A percentile compares a stretch with the other conserved stretches of the same genome.
These are phyloP conservation scores for Polypedilum pembai DNA, from an alignment of 1,140 invertebrate genomes.

Conservation along the genomic window DNA sequence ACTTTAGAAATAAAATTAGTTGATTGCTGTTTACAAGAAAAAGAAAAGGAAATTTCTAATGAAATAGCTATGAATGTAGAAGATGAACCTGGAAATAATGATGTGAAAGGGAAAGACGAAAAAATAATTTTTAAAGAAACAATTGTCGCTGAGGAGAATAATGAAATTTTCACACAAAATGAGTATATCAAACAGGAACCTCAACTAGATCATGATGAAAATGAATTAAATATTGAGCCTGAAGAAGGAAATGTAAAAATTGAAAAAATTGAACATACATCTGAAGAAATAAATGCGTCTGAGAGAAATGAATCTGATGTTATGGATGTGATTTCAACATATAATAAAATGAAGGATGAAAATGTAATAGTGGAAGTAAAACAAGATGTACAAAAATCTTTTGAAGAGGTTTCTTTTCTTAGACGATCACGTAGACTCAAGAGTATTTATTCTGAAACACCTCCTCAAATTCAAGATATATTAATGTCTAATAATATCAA, in stretches of 20 bases:
- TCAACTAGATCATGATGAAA: conserved; percentile 25
- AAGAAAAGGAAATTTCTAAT: background rate
- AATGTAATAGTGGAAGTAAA: conserved; percentile 30
- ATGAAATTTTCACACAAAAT: conserved; percentile 43
- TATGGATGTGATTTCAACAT: conserved; percentile 22
- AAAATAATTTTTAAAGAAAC: conserved; percentile 31
- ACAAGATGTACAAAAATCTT: conserved; percentile 30
- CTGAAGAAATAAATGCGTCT: background rate
- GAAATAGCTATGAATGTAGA: background rate
- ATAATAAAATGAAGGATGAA: conserved; percentile 26
- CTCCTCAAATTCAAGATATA: background rate
- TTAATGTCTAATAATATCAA: background rate
- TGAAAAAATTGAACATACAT: background rate
- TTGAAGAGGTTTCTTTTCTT: conserved; percentile 2
- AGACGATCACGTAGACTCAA: background rate
- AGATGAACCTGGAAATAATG: background rate
- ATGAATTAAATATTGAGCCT: background rate
- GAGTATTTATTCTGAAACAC: background rate
- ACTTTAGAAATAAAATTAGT: background rate
- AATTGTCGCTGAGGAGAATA: conserved; percentile 33
- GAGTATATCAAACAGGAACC: conserved; percentile 44
- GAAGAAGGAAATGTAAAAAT: background rate
- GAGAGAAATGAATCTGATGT: background rate
- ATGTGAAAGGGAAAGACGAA: background rate
- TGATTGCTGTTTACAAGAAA: conserved; percentile 4